These are phyloP conservation scores for Boloria euphrosyne DNA, from an alignment of 2,888 invertebrate genomes.

Conservation along the genomic window DNA sequence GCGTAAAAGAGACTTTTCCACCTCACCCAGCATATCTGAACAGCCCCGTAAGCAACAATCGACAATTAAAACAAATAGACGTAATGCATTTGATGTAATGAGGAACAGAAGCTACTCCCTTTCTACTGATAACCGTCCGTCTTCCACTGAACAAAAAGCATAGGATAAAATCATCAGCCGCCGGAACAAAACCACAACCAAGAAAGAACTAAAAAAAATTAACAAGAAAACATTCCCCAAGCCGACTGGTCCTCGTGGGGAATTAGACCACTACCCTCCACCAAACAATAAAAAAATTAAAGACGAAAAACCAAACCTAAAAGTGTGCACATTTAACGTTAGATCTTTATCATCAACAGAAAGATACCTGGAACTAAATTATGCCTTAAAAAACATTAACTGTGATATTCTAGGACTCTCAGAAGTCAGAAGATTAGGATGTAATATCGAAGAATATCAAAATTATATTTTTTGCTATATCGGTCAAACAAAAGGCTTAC, in stretches of 20 bases:
- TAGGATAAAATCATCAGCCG: constrained; percentile 28
- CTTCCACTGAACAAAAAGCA: constrained; percentile 6
- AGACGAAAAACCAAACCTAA: constrained; percentile 10
- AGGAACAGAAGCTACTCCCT: constrained; percentile 28
- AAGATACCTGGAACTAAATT: not conserved
- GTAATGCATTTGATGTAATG: constrained; percentile 29
- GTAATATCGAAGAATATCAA: not conserved
- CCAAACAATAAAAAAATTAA: constrained; percentile 6
- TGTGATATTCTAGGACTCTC: constrained; percentile 5
- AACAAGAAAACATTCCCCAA: constrained; percentile 20
- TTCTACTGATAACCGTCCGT: not conserved
- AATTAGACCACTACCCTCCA: constrained; percentile 37
- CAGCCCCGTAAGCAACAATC: constrained; percentile 22
- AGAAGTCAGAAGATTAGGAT: not conserved
- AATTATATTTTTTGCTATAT: not conserved
- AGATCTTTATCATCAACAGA: not conserved
- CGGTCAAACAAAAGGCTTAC: not conserved
- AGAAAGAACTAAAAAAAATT: constrained; percentile 4
- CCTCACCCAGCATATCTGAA: constrained; percentile 15
- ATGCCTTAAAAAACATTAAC: not conserved
- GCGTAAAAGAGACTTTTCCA: constrained; percentile 26
- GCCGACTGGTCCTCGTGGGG: constrained; percentile 32
- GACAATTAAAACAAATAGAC: constrained; percentile 14
- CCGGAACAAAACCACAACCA: constrained; percentile 20
- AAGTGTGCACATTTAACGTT: constrained; percentile 3